These are phyloP conservation scores for Pituophis catenifer DNA, from an alignment of 2,113 vertebrate genomes.

Conservation along the genomic window DNA sequence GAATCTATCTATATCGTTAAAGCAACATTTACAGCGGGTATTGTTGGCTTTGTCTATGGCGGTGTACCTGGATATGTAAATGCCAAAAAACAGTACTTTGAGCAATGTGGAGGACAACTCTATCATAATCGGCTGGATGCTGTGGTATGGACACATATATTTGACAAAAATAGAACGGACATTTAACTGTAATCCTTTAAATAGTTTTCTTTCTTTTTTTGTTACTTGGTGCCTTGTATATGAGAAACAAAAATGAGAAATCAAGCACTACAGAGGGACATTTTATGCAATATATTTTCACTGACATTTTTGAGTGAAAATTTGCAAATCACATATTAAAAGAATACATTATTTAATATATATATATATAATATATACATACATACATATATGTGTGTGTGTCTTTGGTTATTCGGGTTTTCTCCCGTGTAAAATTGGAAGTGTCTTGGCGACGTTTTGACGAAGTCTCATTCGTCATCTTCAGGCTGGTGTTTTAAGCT, in stretches of 20 bases:
- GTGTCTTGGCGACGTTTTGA: too few relatives aligned
- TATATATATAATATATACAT: too few relatives aligned
- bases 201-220: background rate
- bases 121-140: conserved; percentile 83
- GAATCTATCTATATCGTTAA: conserved; percentile 76
- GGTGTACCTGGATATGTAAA: conserved; percentile 84
- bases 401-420: too few relatives aligned
- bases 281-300: background rate
- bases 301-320: background rate
- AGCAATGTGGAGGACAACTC: conserved; percentile 80
- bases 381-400: too few relatives aligned
- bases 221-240: background rate
- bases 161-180: background rate
- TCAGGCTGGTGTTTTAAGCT: too few relatives aligned
- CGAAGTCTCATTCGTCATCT: too few relatives aligned
- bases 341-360: background rate
- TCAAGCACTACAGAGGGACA: background rate
- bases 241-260: background rate
- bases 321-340: background rate
- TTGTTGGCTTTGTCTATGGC: conserved; percentile 82
- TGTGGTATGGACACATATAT: conserved; percentile 72
- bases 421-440: too few relatives aligned
- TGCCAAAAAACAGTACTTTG: conserved; percentile 79
- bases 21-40: conserved; percentile 63
- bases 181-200: background rate